Evolutionary conservation across 2,797 vertebrate species (phyloP), one percentile per base, ranked within the genome.

Genomic region (Clarias fuscus): DNA sequence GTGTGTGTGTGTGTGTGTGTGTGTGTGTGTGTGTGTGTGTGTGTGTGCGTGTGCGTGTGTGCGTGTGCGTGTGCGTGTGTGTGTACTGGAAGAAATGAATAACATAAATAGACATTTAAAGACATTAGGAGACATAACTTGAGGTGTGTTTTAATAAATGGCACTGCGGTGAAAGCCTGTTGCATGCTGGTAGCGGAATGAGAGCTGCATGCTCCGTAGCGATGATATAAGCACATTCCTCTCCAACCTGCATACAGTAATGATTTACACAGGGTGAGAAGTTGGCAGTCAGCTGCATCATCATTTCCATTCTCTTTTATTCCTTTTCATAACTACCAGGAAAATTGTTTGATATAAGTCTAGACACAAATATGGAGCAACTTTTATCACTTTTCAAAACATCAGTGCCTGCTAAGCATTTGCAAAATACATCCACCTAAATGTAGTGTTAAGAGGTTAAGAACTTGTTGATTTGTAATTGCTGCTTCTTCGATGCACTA

Each of bases 201-300:
- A 58, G 79, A 1, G 15, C 30, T 82, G 62, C 0, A 68, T 75
- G 84, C 88, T 90, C 89, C 89, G 92, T 88, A 78, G 71, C 88
- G 91, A 89, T 93, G 92, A 90, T 90, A 91, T 93, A 93, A 85
- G 92, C 92, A 93, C 91, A 93, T 93, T 70, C 37, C 93, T 94
- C 15, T 77, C 84, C 76, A 53, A 81, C 71, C 18, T 86, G 91
- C 67, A 80, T 72, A 67, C 91, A 91, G 91, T 83, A 87, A 91
- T 94, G 94, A 93, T 94, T 94, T 95, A 94, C 93, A 94, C 94
- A 93, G 92, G 84, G 88, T 90, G 87, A 91, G 90, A 86, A 88
- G 90, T 90, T 92, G 94, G 91, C 15, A 78, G 88, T 91, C 90
- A 87, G 92, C 91, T 82, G 91, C 84, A 91, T 89, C 92, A 71